Evolutionary conservation across 2,888 invertebrate genomes (phyloP).

Genomic region (Cantharis rufa): DNA sequence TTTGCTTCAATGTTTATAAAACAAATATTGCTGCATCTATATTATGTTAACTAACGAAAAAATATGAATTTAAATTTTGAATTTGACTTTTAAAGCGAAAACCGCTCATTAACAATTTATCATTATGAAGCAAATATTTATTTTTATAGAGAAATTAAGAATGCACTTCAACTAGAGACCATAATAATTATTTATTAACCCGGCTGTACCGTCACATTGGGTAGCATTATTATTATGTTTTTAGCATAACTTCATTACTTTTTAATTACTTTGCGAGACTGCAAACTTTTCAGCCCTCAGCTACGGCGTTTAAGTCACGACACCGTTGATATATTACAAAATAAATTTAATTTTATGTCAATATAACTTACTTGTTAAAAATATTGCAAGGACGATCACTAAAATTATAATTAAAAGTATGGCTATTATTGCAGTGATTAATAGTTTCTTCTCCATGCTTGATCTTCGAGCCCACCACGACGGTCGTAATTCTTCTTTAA

Average conservation of each 20-base stretch:
- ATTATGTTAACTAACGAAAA: background rate
- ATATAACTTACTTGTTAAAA: conserved; percentile 38
- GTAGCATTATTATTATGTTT: background rate
- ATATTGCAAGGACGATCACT: conserved; percentile 35
- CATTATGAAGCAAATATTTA: too few species aligned
- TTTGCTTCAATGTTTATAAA: background rate
- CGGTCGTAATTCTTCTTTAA: conserved; percentile 14
- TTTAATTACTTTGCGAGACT: background rate
- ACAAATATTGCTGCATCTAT: too few species aligned
- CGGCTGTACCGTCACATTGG: background rate
- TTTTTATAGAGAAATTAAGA: background rate
- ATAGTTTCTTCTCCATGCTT: conserved; percentile 35
- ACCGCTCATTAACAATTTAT: background rate
- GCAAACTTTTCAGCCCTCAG: background rate
- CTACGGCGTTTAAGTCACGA: background rate
- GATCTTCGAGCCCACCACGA: conserved; percentile 33
- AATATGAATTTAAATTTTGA: background rate
- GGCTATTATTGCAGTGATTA: conserved; percentile 31
- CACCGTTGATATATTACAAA: background rate
- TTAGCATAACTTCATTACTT: background rate
- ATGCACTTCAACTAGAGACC: background rate
- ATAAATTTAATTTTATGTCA: background rate
- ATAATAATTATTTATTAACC: background rate
- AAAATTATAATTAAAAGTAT: conserved; percentile 30
- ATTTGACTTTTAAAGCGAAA: background rate